phyloP scores from a whole-genome alignment of 2,113 vertebrate species.

The Burhinus oedicnemus region DNA sequence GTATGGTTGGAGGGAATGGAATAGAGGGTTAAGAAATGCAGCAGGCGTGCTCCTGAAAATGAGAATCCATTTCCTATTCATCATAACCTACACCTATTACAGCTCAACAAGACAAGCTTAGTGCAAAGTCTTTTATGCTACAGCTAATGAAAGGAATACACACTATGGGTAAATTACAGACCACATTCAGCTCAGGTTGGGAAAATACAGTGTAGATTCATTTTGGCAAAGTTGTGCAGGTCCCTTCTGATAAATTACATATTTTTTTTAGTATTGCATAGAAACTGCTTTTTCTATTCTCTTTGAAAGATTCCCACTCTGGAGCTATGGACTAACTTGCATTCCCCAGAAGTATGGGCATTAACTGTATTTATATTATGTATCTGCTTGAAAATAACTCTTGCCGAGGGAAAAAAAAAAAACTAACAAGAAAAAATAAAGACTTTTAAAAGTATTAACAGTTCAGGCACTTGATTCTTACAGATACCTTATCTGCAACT shows the following conservation, averaged over 20 bases:
- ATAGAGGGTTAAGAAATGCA: slow-evolving; percentile 7
- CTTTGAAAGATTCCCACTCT: neutral
- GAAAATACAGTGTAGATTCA: neutral
- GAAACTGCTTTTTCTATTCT: neutral
- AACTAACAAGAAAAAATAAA: neutral
- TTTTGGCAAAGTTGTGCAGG: neutral
- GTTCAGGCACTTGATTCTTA: neutral
- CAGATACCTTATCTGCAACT: neutral
- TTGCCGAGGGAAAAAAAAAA: neutral
- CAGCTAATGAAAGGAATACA: neutral
- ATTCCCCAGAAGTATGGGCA: neutral
- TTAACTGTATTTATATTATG: neutral
- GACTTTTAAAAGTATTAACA: neutral
- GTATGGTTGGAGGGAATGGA: neutral
- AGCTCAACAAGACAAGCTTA: slow-evolving; percentile 43
- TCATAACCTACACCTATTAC: slow-evolving; percentile 30
- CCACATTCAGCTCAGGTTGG: neutral
- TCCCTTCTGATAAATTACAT: neutral
- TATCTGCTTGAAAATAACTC: neutral
- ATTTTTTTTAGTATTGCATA: neutral
- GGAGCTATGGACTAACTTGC: neutral
- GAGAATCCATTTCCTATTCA: slow-evolving; percentile 52
- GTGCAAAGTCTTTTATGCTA: neutral
- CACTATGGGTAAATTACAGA: neutral
- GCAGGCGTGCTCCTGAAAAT: slow-evolving; percentile 9